Evolutionary conservation across 37 sponge, comb jelly and placozoan species (phyloP), one percentile per base, ranked within the genome.

Genomic region (Diacarnus erythraeanus): DNA sequence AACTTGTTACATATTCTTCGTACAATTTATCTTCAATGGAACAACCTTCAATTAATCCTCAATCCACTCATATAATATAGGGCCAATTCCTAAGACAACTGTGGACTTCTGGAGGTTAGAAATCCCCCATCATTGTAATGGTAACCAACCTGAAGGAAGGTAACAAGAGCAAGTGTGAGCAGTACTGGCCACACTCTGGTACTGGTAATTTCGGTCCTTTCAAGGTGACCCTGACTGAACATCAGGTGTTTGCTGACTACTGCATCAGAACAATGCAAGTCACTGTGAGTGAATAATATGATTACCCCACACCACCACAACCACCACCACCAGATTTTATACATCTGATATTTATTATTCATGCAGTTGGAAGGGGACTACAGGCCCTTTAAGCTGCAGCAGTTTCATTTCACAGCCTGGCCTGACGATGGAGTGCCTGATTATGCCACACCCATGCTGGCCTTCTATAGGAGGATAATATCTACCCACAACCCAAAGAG

Each of bases 351-450:
- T 3, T 65, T 30, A 31, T 60, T 25, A 30, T 31, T 5, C 2
- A 31, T 30, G 33, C 33, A 65, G 66, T 30, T 65, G 30, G 66
- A 65, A 31, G 66, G 76, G 1, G 26, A 37, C 21, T 30, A 81
- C 3, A 60, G 63, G 35, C 61, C 60, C 41, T 44, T 57, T 30
- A 64, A 38, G 44, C 51, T 88, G 31, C 82, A 71, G 23, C 89
- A 82, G 83, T 88, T 72, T 61, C 89, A 88, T 79, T 88, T 88
- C 64, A 88, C 89, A 34, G 60, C 89, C 70, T 88, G 89, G 89
- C 89, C 89, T 70, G 89, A 88, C 58, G 83, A 88, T 39, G 89
- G 89, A 37, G 89, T 88, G 3, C 89, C 89, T 2, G 82, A 88
- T 30, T 88, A 81, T 88, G 83, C 83, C 38, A 82, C 89, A 17